Conservation (phyloP, 2,113 vertebrate genomes). For the Rhea pennata region DNA sequence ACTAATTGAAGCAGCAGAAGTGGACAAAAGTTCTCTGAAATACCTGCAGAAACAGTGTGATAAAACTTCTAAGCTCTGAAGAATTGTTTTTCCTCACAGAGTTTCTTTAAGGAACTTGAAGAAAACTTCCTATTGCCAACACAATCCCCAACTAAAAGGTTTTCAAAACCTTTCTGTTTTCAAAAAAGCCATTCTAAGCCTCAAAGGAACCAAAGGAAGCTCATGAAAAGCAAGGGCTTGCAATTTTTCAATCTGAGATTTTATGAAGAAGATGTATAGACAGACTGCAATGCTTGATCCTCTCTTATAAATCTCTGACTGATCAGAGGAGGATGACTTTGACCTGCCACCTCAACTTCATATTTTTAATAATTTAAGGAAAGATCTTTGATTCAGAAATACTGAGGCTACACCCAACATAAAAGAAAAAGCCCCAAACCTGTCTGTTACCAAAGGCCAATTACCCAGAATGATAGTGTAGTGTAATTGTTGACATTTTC, state of each 20-base stretch:
- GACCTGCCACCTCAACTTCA: background rate
- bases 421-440: too few relatives aligned
- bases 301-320: background rate
- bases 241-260: background rate
- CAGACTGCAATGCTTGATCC: background rate
- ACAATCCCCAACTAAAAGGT: background rate
- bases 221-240: background rate
- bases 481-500: background rate
- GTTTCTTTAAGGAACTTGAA: background rate
- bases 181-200: conserved; percentile 3
- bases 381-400: background rate
- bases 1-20: background rate
- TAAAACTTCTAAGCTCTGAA: background rate
- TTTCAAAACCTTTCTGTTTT: conserved; percentile 15
- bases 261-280: background rate
- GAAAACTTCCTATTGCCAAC: background rate
- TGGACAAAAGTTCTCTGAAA: background rate
- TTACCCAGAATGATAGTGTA: background rate
- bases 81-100: background rate
- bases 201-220: background rate
- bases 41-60: background rate
- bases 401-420: background rate
- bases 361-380: background rate
- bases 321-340: background rate
- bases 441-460: background rate